These are phyloP conservation scores for Hoplias malabaricus DNA, from an alignment of 2,113 vertebrate species.

Conservation along the genomic window DNA sequence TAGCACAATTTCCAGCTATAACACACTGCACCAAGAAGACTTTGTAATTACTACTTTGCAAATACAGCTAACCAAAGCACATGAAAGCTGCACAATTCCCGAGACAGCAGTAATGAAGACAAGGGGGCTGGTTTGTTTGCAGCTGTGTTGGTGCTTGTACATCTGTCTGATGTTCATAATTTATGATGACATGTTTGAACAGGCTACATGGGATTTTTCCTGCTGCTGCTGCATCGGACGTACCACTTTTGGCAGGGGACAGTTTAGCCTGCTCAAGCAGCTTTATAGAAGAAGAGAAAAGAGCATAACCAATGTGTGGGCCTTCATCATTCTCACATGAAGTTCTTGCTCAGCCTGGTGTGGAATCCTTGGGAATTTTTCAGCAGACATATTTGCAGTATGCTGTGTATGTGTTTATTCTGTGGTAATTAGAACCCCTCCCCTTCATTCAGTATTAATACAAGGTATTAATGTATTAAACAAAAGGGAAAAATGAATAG, in stretches of 20 bases:
- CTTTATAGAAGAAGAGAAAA: background rate
- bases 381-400: background rate
- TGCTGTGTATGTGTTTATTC: background rate
- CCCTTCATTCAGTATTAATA: background rate
- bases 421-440: background rate
- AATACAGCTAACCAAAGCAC: background rate
- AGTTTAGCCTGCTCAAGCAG: background rate
- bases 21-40: too few species aligned
- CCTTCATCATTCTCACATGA: background rate
- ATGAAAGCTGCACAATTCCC: background rate
- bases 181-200: slow-evolving; percentile 18
- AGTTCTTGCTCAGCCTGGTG: background rate
- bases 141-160: background rate
- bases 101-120: slow-evolving; percentile 16
- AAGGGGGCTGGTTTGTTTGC: slow-evolving; percentile 4
- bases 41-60: background rate
- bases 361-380: background rate
- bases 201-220: background rate
- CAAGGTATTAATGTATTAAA: slow-evolving; percentile 5
- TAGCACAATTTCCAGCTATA: too few species aligned
- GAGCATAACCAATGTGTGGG: background rate
- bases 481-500: background rate
- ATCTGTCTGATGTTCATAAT: slow-evolving; percentile 38
- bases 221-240: background rate
- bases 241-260: background rate